Conservation (phyloP, 2,888 invertebrate species). For the Melitaea athalia region DNA sequence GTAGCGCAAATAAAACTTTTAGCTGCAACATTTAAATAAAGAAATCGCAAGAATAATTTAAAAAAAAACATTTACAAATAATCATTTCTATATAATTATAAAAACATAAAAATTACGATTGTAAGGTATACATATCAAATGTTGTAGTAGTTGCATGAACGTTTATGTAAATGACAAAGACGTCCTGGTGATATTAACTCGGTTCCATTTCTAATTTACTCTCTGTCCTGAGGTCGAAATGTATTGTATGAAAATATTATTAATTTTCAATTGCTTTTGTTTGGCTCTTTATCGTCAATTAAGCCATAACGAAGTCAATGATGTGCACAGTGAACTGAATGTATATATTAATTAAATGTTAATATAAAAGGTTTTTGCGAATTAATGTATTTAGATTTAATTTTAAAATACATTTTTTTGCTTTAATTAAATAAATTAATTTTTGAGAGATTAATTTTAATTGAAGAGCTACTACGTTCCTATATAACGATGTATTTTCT, state of each 20-base stretch:
- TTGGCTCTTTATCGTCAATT: conserved; percentile 30
- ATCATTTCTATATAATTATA: neutral
- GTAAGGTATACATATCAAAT: neutral
- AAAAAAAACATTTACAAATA: neutral
- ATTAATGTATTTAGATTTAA: neutral
- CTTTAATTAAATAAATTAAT: no score
- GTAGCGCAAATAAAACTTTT: neutral
- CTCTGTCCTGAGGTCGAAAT: conserved; percentile 12
- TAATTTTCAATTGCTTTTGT: conserved; percentile 3
- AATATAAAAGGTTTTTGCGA: neutral
- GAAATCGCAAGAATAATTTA: neutral
- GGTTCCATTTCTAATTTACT: conserved; percentile 19
- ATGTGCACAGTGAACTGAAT: conserved; percentile 23
- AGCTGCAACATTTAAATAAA: neutral
- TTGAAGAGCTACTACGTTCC: neutral
- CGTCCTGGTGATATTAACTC: neutral
- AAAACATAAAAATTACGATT: neutral
- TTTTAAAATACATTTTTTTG: neutral
- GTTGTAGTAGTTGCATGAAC: neutral
- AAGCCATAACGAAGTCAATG: conserved; percentile 23
- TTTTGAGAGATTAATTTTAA: no score
- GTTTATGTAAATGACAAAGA: neutral
- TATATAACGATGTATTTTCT: neutral
- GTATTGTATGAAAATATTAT: conserved; percentile 2
- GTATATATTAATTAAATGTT: conserved; percentile 11